A percentile compares a stretch with the other conserved stretches of the same genome.
Evolutionary conservation across 2,888 invertebrate species (phyloP).

Genomic region (Osedax fenrisi): DNA sequence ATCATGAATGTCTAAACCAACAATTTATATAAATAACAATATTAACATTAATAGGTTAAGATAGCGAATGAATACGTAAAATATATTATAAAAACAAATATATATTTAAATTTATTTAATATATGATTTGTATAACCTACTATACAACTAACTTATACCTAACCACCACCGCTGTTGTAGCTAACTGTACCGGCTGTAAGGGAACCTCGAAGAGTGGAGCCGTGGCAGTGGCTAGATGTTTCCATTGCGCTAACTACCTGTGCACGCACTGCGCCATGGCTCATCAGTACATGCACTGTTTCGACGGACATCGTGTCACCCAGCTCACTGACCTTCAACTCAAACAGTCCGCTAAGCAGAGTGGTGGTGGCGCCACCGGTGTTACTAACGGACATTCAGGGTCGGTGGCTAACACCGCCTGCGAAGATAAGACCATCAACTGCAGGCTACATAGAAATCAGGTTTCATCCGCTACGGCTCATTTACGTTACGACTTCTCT

Average conservation of each 20-base stretch:
- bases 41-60: no score
- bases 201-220: slow-evolving; percentile 63
- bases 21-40: no score
- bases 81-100: no score
- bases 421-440: background rate
- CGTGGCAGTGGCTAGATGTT: slow-evolving; percentile 85
- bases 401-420: background rate
- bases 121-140: no score
- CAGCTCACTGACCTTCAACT: slow-evolving; percentile 54
- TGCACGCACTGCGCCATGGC: slow-evolving; percentile 96
- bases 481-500: no score
- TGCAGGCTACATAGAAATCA: background rate
- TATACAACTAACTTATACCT: no score
- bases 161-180: no score
- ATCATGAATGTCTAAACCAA: no score
- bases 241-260: slow-evolving; percentile 86
- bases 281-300: slow-evolving; percentile 97
- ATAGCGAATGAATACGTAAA: no score
- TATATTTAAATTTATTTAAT: no score
- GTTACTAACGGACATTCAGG: background rate
- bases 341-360: slow-evolving; percentile 40
- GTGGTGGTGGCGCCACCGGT: background rate
- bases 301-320: slow-evolving; percentile 79
- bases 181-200: slow-evolving; percentile 81
- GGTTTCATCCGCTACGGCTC: background rate